Evolutionary conservation across 2,888 invertebrate genomes (phyloP).

Genomic region (Archips crataeganus): DNA sequence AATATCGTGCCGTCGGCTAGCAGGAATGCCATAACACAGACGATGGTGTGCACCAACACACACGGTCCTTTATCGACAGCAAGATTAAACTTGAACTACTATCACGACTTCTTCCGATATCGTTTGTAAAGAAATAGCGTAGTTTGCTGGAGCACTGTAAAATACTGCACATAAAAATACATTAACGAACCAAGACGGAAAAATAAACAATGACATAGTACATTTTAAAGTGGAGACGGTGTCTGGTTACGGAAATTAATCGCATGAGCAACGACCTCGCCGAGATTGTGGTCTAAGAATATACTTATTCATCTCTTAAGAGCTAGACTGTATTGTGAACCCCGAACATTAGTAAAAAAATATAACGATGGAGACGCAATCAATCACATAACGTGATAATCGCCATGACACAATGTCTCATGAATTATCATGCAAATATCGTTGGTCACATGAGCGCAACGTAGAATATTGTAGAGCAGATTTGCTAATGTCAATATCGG

Average conservation of each 20-base stretch:
- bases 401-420: constrained; percentile 17
- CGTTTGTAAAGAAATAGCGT: neutral
- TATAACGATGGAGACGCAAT: constrained; percentile 13
- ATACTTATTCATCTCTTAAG: constrained; percentile 30
- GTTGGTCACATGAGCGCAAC: constrained; percentile 20
- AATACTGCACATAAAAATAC: neutral
- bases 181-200: neutral
- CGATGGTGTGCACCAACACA: constrained; percentile 41
- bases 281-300: constrained; percentile 58
- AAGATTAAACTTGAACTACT: constrained; percentile 36
- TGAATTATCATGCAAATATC: constrained; percentile 35
- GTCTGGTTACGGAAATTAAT: constrained; percentile 72
- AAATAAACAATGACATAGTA: constrained; percentile 40
- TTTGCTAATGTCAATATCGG: constrained; percentile 40
- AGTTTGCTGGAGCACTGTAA: neutral
- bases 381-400: constrained; percentile 18
- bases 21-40: constrained; percentile 47
- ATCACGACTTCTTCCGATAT: constrained; percentile 15
- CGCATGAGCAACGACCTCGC: constrained; percentile 70
- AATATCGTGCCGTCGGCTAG: constrained; percentile 50
- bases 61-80: constrained; percentile 20
- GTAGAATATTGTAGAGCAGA: constrained; percentile 29
- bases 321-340: constrained; percentile 5
- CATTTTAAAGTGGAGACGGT: constrained; percentile 55
- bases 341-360: constrained; percentile 15